Evolutionary conservation across 2,113 vertebrate species (phyloP).

Genomic region (Prunella fulvescens): DNA sequence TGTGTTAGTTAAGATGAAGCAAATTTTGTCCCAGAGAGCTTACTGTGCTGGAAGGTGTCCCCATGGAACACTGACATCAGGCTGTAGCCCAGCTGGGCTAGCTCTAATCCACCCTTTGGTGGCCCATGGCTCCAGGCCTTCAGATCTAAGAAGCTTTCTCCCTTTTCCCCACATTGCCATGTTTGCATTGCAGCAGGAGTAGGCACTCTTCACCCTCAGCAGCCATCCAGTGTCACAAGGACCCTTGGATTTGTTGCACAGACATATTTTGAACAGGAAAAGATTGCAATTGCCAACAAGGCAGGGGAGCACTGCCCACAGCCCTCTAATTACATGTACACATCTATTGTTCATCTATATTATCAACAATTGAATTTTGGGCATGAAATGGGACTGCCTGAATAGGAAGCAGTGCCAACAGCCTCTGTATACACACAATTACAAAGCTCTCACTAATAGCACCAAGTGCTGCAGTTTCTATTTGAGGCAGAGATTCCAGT

Average conservation of each 20-base stretch:
- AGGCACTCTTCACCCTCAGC: background rate
- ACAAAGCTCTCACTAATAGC: background rate
- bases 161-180: background rate
- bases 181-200: background rate
- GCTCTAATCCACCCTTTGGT: background rate
- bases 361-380: background rate
- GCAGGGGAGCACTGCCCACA: background rate
- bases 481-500: background rate
- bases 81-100: background rate
- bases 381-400: background rate
- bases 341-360: background rate
- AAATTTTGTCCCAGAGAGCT: background rate
- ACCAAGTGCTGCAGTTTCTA: background rate
- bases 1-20: background rate
- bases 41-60: background rate
- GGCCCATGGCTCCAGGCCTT: background rate
- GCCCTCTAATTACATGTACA: background rate
- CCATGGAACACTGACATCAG: accelerated
- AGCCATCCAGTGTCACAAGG: accelerated
- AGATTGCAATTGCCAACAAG: background rate
- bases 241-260: background rate
- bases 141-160: background rate
- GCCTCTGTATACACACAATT: background rate
- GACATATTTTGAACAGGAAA: background rate
- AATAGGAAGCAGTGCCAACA: background rate